phyloP scores from a whole-genome alignment of 2,797 vertebrate species.

The Furcifer pardalis region DNA sequence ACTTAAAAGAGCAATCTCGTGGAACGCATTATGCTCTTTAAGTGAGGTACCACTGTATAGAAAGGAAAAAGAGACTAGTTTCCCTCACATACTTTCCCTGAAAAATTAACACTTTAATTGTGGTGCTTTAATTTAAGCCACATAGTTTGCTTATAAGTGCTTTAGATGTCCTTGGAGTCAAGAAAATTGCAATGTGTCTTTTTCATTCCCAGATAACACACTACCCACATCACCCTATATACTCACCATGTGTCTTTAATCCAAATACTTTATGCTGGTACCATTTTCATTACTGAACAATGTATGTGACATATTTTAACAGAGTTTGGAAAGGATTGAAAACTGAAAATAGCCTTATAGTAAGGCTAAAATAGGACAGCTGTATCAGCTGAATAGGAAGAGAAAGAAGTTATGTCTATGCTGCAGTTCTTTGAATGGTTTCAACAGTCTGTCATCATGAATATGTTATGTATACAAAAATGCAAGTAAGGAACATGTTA shows the following conservation, averaged over 20 bases:
- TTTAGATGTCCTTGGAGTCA: background rate
- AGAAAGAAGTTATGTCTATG: background rate
- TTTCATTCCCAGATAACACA: background rate
- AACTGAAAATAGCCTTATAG: background rate
- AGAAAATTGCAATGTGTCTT: background rate
- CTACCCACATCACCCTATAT: background rate
- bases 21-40: too few relatives aligned
- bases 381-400: constrained; percentile 43
- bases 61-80: background rate
- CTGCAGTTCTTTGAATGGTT: background rate
- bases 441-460: background rate
- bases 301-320: background rate
- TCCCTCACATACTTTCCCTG: background rate
- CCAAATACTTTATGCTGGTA: background rate
- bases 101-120: background rate
- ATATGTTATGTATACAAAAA: background rate
- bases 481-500: background rate
- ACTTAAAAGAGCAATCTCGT: too few relatives aligned
- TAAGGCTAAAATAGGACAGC: background rate
- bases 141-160: background rate
- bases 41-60: too few relatives aligned
- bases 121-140: background rate
- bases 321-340: background rate
- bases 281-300: background rate
- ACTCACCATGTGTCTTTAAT: background rate